A percentile compares a stretch with the other conserved stretches of the same genome.
These are phyloP conservation scores for Gadopsis marmoratus DNA, from an alignment of 2,797 vertebrate species.

Conservation along the genomic window DNA sequence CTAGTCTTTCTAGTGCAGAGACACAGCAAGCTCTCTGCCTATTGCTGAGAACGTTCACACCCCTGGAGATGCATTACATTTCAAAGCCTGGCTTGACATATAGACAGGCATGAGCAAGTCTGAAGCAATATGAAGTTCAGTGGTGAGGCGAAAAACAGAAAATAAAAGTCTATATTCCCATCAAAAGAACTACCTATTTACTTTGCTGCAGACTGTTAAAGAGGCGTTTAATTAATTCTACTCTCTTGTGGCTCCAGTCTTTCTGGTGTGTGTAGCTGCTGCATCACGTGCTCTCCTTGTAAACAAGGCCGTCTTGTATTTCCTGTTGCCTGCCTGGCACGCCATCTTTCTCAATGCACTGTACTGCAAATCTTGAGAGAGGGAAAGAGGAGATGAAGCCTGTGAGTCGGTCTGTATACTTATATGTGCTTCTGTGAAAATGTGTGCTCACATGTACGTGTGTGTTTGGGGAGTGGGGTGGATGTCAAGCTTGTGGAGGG, in stretches of 20 bases:
- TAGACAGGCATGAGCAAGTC: slow-evolving; percentile 70
- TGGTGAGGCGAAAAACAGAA: slow-evolving; percentile 5
- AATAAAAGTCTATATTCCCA: slow-evolving; percentile 43
- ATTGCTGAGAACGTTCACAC: slow-evolving; percentile 53
- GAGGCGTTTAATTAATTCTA: slow-evolving; percentile 63
- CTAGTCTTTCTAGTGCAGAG: slow-evolving; percentile 62
- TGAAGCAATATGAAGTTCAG: slow-evolving; percentile 45
- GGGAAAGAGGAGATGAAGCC: slow-evolving; percentile 25
- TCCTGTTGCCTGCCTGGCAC: slow-evolving; percentile 73
- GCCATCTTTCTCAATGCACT: slow-evolving; percentile 52
- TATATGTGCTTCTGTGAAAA: slow-evolving; percentile 29
- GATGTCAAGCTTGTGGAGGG: slow-evolving; percentile 73
- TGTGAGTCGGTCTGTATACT: background rate
- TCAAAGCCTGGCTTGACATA: slow-evolving; percentile 72
- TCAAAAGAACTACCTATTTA: slow-evolving; percentile 31
- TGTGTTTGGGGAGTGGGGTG: slow-evolving; percentile 70
- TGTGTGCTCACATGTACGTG: slow-evolving; percentile 45
- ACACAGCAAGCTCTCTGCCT: slow-evolving; percentile 63
- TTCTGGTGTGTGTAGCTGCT: slow-evolving; percentile 55
- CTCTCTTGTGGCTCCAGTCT: slow-evolving; percentile 57
- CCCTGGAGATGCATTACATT: slow-evolving; percentile 71
- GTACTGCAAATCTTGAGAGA: slow-evolving; percentile 24
- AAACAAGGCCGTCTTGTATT: slow-evolving; percentile 82
- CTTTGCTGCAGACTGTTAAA: slow-evolving; percentile 28
- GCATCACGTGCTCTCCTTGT: slow-evolving; percentile 60